phyloP scores from a whole-genome alignment of 2,888 invertebrate species.

The Hipparchia semele region DNA sequence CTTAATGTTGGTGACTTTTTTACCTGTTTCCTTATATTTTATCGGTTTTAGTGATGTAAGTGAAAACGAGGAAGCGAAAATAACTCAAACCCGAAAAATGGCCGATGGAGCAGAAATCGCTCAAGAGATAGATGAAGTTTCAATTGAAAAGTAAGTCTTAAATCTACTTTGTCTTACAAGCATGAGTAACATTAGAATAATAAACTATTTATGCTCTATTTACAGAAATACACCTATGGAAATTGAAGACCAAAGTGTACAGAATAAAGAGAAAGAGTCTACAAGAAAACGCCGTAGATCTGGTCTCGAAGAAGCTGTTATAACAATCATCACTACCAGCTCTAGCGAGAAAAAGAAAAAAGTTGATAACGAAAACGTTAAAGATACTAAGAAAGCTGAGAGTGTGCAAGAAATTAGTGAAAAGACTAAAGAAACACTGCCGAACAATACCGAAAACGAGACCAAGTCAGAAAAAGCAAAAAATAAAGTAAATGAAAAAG shows the following conservation, averaged over 20 bases:
- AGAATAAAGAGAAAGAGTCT: slow-evolving; percentile 44
- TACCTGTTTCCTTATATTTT: background rate
- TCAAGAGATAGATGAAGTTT: slow-evolving; percentile 50
- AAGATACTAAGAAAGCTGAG: slow-evolving; percentile 20
- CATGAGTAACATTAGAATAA: background rate
- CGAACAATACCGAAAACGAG: slow-evolving; percentile 16
- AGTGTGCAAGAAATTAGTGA: slow-evolving; percentile 26
- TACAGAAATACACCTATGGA: slow-evolving; percentile 55
- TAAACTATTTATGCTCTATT: slow-evolving; percentile 28
- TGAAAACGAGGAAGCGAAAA: slow-evolving; percentile 58
- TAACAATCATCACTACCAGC: slow-evolving; percentile 55
- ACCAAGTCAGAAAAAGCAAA: slow-evolving; percentile 13
- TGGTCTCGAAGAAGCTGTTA: slow-evolving; percentile 59
- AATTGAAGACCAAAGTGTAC: slow-evolving; percentile 39
- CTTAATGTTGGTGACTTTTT: background rate
- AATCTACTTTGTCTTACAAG: background rate
- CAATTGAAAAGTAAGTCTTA: slow-evolving; percentile 43
- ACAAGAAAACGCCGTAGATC: slow-evolving; percentile 69
- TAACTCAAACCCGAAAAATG: slow-evolving; percentile 53
- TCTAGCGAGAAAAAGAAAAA: slow-evolving; percentile 55
- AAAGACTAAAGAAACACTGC: slow-evolving; percentile 34
- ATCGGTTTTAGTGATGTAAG: slow-evolving; percentile 57
- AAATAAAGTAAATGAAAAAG: slow-evolving; percentile 18
- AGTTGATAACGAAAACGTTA: slow-evolving; percentile 38
- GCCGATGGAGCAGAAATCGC: slow-evolving; percentile 57